Conservation (phyloP, 64 coral and sea anemone species). For the Platygyra sinensis region DNA sequence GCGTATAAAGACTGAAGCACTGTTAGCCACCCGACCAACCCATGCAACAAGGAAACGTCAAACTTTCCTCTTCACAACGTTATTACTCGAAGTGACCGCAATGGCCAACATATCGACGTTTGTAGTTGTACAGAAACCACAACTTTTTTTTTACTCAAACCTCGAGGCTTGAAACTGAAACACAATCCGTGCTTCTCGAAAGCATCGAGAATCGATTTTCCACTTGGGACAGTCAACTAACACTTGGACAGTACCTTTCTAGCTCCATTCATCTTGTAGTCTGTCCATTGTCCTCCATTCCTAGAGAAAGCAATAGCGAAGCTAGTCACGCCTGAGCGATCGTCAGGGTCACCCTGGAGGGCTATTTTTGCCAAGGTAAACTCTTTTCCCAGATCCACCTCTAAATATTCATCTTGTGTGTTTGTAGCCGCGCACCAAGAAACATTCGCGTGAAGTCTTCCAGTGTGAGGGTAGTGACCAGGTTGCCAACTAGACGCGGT, state of each 20-base stretch:
- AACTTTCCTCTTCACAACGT: no score
- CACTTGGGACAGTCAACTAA: no score
- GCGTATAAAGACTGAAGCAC: no score
- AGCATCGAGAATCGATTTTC: no score
- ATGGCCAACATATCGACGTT: no score
- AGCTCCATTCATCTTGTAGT: conserved; percentile 55
- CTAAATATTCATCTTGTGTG: neutral
- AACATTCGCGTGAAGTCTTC: conserved; percentile 13
- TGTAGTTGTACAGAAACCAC: no score
- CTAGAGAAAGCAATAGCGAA: conserved; percentile 34
- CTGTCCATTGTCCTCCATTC: conserved; percentile 58
- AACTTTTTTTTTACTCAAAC: no score
- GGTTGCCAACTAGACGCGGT: conserved; percentile 11
- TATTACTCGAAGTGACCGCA: no score
- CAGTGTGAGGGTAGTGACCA: conserved; percentile 9
- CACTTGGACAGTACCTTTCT: neutral
- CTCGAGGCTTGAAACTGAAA: no score
- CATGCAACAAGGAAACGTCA: no score
- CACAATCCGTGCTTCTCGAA: no score
- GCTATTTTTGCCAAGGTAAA: conserved; percentile 55
- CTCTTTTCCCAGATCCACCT: conserved; percentile 38
- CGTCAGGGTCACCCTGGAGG: conserved; percentile 41
- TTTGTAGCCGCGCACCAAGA: conserved; percentile 44
- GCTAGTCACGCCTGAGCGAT: neutral
- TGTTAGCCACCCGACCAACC: no score